A percentile compares a stretch with the other conserved stretches of the same genome.
These are phyloP conservation scores for Drosophila erecta DNA, from an alignment of 1,140 invertebrate species.

Conservation along the genomic window DNA sequence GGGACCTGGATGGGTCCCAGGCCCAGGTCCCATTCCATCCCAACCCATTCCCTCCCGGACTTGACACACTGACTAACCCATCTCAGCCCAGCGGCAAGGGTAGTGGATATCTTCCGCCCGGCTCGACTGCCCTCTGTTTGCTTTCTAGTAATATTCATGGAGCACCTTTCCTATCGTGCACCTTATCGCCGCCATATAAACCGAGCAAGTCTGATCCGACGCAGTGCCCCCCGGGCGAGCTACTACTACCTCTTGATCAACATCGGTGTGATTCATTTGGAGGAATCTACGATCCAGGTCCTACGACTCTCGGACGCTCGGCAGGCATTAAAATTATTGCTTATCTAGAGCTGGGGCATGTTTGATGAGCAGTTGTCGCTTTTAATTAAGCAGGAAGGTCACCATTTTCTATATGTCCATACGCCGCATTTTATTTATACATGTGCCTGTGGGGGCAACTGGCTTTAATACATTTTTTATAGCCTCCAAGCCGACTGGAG, in stretches of 20 bases:
- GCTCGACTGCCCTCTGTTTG: conserved; percentile 46
- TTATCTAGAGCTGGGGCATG: conserved; percentile 44
- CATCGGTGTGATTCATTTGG: conserved; percentile 73
- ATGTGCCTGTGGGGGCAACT: conserved; percentile 33
- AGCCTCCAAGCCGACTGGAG: conserved; percentile 15
- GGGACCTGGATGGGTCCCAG: neutral
- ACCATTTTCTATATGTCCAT: conserved; percentile 52
- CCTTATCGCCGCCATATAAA: conserved; percentile 67
- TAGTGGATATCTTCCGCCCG: conserved; percentile 11
- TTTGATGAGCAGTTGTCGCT: conserved; percentile 78
- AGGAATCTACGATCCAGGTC: conserved; percentile 39
- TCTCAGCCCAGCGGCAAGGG: conserved; percentile 34
- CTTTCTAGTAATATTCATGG: conserved; percentile 56
- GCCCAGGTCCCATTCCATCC: conserved; percentile 12
- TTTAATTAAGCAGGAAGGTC: conserved; percentile 82
- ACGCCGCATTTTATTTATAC: conserved; percentile 42
- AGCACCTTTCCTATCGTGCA: conserved; percentile 31
- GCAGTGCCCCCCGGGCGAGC: conserved; percentile 37
- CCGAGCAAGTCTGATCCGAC: conserved; percentile 55
- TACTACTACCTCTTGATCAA: conserved; percentile 37
- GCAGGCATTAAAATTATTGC: conserved; percentile 16
- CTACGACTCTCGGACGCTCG: conserved; percentile 38
- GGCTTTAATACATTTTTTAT: conserved; percentile 72
- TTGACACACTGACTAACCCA: conserved; percentile 67
- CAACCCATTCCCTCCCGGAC: conserved; percentile 23